Evolutionary conservation across 2,888 invertebrate species (phyloP), one percentile per base, ranked within the genome.

Genomic region (Nomada fucata): DNA sequence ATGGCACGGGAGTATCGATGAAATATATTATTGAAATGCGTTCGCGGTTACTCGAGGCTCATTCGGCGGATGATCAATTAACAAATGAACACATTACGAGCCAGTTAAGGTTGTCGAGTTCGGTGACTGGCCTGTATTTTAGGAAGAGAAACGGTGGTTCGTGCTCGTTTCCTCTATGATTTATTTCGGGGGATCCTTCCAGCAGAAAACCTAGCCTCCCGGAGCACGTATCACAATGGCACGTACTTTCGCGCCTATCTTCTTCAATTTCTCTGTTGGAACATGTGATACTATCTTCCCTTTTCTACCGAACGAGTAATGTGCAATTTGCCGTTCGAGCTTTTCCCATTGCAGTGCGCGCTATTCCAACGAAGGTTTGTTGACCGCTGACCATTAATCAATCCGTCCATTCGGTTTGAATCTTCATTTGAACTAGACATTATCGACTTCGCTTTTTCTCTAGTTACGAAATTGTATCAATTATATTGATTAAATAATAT

Each of bases 231-330:
- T 73, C 73, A 29, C 65, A 73, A 73, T 47, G 44, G 47, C 73
- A 64, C 65, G 73, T 65, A 73, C 44, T 47, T 65, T 64, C 73
- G 44, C 47, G 64, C 74, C 74, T 68, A 75, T 65, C 65, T 47
- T 73, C 73, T 73, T 57, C 73, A 73, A 73, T 73, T 73, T 65
- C 20, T 73, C 63, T 23, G 23, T 50, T 9, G 60, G 50, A 23
- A 71, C 55, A 23, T 47, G 55, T 18, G 63, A 57, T 76, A 70
- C 18, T 9, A 69, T 69, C 61, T 63, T 44, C 44, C 13, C 15
- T 57, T 71, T 50, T 42, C 63, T 26, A n/a, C 36, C 29, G 44
- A 36, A 47, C 73, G 55, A 53, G 29, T 73, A 64, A 65, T 55
- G 55, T 15, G 64, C 73, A 73, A 73, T 73, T 73, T 64, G 73